phyloP scores from a whole-genome alignment of 1,140 invertebrate genomes.

The Holcopasites calliopsidis region DNA sequence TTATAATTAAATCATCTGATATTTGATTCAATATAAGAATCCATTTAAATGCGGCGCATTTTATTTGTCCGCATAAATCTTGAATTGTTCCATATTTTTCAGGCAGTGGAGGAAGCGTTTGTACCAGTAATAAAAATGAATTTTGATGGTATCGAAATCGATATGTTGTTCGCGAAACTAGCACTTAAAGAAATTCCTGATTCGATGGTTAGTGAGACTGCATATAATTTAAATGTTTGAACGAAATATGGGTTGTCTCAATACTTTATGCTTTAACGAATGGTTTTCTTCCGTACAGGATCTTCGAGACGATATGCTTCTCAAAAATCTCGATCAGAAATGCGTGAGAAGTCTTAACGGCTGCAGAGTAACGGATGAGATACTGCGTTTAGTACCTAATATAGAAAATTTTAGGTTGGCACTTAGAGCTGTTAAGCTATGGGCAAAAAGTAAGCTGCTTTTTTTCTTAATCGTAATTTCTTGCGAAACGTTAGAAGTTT shows the following conservation, averaged over 20 bases:
- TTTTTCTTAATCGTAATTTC: neutral
- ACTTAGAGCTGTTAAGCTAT: constrained; percentile 96
- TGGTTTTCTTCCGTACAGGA: constrained; percentile 81
- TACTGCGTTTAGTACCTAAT: constrained; percentile 96
- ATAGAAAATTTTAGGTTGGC: constrained; percentile 96
- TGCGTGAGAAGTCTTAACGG: constrained; percentile 98
- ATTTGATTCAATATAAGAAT: neutral
- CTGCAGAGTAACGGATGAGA: constrained; percentile 99
- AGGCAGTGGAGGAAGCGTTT: constrained; percentile 98
- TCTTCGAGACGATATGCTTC: constrained; percentile 92
- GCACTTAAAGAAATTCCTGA: constrained; percentile 95
- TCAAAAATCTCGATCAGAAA: constrained; percentile 98
- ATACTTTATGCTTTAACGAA: neutral
- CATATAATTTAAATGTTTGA: neutral
- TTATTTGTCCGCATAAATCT: neutral
- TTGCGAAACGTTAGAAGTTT: neutral
- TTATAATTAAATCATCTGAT: neutral
- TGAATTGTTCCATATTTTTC: constrained; percentile 46
- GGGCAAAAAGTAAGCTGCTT: constrained; percentile 95
- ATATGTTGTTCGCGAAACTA: constrained; percentile 97
- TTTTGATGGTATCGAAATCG: constrained; percentile 99
- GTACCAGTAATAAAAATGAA: constrained; percentile 99
- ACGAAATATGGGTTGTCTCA: too few species aligned
- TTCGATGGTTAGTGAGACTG: constrained; percentile 81
- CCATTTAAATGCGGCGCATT: neutral